These are phyloP conservation scores for Gallinago paraguaiae DNA, from an alignment of 2,113 vertebrate species.

Conservation along the genomic window DNA sequence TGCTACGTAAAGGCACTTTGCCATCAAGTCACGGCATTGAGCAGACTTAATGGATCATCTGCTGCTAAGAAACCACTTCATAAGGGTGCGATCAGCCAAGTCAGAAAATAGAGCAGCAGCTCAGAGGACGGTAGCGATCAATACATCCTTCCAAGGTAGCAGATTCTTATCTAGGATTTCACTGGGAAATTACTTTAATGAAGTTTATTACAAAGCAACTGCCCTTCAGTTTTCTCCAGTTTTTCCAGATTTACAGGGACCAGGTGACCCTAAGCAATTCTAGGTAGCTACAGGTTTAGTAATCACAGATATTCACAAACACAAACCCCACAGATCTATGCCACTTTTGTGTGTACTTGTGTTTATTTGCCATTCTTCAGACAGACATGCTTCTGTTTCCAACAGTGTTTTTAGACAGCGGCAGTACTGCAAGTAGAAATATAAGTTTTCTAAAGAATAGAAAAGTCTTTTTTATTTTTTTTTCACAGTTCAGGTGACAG, in stretches of 20 bases:
- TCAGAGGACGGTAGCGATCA: neutral
- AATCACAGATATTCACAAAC: neutral
- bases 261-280: neutral
- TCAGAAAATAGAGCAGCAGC: neutral
- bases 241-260: neutral
- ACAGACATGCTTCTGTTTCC: neutral
- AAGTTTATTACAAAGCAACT: neutral
- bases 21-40: neutral
- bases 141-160: neutral
- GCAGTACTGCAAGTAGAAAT: neutral
- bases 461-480: neutral
- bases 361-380: neutral
- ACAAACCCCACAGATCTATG: neutral
- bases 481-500: neutral
- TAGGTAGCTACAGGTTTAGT: neutral
- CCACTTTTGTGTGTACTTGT: neutral
- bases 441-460: neutral
- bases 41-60: neutral
- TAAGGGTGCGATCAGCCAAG: neutral
- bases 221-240: neutral
- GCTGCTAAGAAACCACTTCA: neutral
- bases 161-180: neutral
- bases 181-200: neutral
- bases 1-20: accelerated
- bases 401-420: neutral